Evolutionary conservation across 2,888 invertebrate species (phyloP).

Genomic region (Rutpela maculata): DNA sequence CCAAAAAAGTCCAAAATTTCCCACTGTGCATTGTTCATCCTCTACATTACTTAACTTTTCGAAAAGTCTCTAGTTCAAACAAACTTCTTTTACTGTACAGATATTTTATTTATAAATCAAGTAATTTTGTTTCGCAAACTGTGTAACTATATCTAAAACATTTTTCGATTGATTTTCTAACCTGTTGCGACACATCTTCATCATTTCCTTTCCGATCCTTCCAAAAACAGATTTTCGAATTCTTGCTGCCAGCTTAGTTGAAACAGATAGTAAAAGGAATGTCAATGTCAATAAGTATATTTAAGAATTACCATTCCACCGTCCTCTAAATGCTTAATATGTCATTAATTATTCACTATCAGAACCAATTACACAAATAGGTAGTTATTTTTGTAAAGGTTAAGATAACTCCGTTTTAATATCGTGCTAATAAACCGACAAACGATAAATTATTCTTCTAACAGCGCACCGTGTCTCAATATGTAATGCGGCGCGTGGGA

Average conservation of each 20-base stretch:
- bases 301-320: neutral
- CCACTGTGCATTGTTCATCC: too few relatives aligned
- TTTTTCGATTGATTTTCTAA: too few relatives aligned
- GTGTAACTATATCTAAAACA: too few relatives aligned
- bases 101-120: too few relatives aligned
- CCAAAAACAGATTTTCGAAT: neutral
- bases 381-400: slow-evolving; percentile 29
- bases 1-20: too few relatives aligned
- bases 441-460: slow-evolving; percentile 39
- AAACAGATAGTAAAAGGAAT: neutral
- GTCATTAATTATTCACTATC: slow-evolving; percentile 16
- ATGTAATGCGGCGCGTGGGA: slow-evolving; percentile 32
- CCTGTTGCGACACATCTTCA: too few relatives aligned
- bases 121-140: too few relatives aligned
- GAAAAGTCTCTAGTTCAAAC: too few relatives aligned
- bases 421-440: slow-evolving; percentile 38
- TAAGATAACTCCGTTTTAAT: slow-evolving; percentile 34
- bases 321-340: slow-evolving; percentile 1
- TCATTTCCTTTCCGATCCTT: too few relatives aligned
- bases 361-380: slow-evolving; percentile 29
- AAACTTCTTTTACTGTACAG: too few relatives aligned
- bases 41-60: too few relatives aligned
- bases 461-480: slow-evolving; percentile 18
- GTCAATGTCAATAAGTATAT: neutral
- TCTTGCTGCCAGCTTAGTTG: neutral